phyloP scores from a whole-genome alignment of 2,113 vertebrate species.

The Accipiter cooperii region DNA sequence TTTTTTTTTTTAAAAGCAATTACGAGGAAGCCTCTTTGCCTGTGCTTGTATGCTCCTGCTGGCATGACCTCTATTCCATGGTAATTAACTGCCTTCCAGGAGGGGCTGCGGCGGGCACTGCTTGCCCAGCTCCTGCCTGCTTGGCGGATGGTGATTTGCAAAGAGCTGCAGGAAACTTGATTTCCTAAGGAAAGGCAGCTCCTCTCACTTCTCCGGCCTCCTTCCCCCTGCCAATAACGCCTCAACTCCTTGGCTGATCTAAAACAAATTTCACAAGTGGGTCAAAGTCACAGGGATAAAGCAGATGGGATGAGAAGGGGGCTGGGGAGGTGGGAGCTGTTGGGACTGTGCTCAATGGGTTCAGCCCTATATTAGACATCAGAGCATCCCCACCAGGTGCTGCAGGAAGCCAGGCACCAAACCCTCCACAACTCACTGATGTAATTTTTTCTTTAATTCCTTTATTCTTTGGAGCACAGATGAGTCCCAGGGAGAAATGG shows the following conservation, averaged over 20 bases:
- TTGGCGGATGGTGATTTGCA: neutral
- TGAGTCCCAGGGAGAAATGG: neutral
- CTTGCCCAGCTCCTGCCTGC: neutral
- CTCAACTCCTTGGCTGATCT: neutral
- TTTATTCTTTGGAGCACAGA: neutral
- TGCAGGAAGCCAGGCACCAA: neutral
- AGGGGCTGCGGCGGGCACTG: neutral
- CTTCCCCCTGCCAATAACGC: neutral
- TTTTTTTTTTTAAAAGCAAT: neutral
- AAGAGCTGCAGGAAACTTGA: neutral
- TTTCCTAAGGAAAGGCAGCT: neutral
- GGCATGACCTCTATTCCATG: neutral
- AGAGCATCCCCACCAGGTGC: neutral
- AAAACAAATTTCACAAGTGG: neutral
- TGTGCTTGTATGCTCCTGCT: neutral
- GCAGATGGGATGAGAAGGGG: neutral
- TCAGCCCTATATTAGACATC: neutral
- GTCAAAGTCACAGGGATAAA: neutral
- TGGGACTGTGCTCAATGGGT: accelerated
- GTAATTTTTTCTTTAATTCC: neutral
- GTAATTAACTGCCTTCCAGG: neutral
- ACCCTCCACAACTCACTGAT: accelerated
- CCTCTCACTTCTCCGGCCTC: neutral
- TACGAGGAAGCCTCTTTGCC: neutral
- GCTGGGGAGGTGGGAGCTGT: neutral